Evolutionary conservation across 2,797 vertebrate genomes (phyloP), one percentile per base, ranked within the genome.

Genomic region (Argentina silus): DNA sequence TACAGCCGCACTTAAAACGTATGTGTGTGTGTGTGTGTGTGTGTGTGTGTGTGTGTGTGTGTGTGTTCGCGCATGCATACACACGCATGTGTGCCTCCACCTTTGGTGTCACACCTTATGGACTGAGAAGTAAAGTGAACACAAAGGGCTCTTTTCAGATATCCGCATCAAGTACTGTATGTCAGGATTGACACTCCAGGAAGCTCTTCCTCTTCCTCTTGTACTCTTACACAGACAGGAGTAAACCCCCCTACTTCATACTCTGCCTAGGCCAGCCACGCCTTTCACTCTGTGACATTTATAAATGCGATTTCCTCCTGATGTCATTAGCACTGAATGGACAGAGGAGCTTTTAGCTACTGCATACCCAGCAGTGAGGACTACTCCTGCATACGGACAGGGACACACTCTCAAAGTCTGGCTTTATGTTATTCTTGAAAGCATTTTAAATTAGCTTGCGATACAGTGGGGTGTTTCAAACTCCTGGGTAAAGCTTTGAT

Each of bases 301-400:
- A 64, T 68, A 70, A 80, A 80, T 84, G 82, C 79, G 84, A 85
- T 87, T 75, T 82, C 74, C 66, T 69, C 89, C 15, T 91, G 90
- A 91, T 90, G 88, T 83, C 87, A 86, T 91, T 90, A 90, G 86
- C 77, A 83, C 86, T 84, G 85, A 90, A 83, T 90, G 86, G 82
- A 79, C 82, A 87, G 81, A 78, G 69, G 69, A 74, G 71, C 72
- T 74, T 81, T 86, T 72, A 78, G 75, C 74, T 64, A 67, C 72
- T 80, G 83, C 60, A 84, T 78, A 84, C 81, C 78, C 62, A 82
- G 79, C 77, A 79, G 84, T 84, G 86, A 87, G 88, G 86, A 89
- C 86, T 83, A 75, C 68, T 85, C 83, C 84, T 81, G 85, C 88
- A 62, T 76, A 4, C 21, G 19, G 1, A 23, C 9, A 23, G 21